Evolutionary conservation across 2,888 invertebrate genomes (phyloP).

Genomic region (Phorcus lineatus): DNA sequence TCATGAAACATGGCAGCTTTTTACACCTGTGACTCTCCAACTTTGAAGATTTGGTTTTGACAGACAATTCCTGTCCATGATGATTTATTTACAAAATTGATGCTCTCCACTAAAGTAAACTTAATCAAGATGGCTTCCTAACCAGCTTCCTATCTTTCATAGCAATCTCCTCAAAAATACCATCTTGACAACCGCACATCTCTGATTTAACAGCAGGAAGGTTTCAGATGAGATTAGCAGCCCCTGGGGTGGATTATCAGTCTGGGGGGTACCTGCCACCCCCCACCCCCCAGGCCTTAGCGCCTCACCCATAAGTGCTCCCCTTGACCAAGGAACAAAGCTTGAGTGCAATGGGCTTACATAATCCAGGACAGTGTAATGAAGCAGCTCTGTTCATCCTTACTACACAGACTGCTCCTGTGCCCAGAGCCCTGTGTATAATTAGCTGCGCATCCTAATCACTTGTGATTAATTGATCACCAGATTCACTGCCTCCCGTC

Average conservation of each 20-base stretch:
- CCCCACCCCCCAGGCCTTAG: not conserved
- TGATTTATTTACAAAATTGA: conserved; percentile 14
- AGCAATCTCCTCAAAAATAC: not conserved
- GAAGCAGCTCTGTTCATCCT: not conserved
- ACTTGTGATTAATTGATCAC: conserved; percentile 24
- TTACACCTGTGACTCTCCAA: not conserved
- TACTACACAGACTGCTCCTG: not conserved
- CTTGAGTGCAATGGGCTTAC: conserved; percentile 3
- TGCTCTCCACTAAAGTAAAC: not conserved
- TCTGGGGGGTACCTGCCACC: conserved; percentile 1
- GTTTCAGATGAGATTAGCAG: conserved; percentile 3
- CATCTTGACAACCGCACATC: not conserved
- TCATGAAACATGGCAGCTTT: not conserved
- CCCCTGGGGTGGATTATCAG: not conserved
- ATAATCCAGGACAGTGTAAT: conserved; percentile 15
- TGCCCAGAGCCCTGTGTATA: not conserved
- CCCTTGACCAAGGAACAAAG: conserved; percentile 20
- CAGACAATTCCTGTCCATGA: conserved; percentile 12
- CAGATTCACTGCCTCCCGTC: not conserved
- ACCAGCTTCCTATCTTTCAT: conserved; percentile 18
- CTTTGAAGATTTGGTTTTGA: conserved; percentile 10
- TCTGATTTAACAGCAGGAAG: conserved; percentile 14
- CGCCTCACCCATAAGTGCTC: not conserved
- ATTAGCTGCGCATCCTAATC: conserved; percentile 14
- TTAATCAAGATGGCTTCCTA: conserved; percentile 11